phyloP scores from a whole-genome alignment of 2,888 invertebrate genomes.

The Pyrochroa serraticornis region DNA sequence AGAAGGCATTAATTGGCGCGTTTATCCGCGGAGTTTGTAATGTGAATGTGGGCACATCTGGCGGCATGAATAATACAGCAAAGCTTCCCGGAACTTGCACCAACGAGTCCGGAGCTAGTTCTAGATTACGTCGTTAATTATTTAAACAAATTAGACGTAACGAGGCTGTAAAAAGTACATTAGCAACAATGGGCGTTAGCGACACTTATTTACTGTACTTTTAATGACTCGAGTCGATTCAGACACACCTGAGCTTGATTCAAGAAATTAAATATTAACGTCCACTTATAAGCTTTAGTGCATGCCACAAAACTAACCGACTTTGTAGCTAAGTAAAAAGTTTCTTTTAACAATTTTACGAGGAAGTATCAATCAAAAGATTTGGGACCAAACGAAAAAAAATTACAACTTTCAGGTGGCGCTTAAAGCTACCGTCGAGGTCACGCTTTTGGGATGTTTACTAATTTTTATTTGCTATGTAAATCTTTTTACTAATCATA shows the following conservation, averaged over 20 bases:
- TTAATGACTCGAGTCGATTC: slow-evolving; percentile 19
- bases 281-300: too few species aligned
- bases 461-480: too few species aligned
- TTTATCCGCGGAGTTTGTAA: slow-evolving; percentile 18
- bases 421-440: too few species aligned
- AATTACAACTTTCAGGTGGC: too few species aligned
- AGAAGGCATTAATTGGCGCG: slow-evolving; percentile 26
- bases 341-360: too few species aligned
- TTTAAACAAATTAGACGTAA: slow-evolving; percentile 23
- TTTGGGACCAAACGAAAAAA: too few species aligned
- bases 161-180: slow-evolving; percentile 23
- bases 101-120: neutral
- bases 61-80: slow-evolving; percentile 22
- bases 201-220: slow-evolving; percentile 11
- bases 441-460: too few species aligned
- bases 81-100: slow-evolving; percentile 7
- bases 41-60: slow-evolving; percentile 26
- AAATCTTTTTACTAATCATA: too few species aligned
- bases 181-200: slow-evolving; percentile 19
- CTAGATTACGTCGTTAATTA: slow-evolving; percentile 15
- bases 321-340: too few species aligned
- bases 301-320: too few species aligned
- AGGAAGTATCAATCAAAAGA: too few species aligned
- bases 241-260: slow-evolving; percentile 21
- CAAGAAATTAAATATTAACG: neutral